Percentiles rank a stretch among this genome's conserved stretches.
Conservation (phyloP, 2,888 invertebrate species). For the Elmis aenea region DNA sequence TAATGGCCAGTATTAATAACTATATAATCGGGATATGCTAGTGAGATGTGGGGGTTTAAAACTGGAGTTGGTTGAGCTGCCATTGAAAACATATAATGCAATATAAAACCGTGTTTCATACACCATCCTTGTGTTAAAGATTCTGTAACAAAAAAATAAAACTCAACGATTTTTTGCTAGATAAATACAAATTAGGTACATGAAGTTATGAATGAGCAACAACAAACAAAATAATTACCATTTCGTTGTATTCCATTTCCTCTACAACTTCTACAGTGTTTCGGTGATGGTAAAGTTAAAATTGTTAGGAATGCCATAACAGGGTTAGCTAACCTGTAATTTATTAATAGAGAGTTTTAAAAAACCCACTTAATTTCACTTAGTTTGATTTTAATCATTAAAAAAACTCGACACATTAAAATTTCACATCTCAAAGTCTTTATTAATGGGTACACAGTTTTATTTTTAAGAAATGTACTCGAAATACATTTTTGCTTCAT, state of each 20-base stretch:
- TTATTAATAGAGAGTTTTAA: too few relatives aligned
- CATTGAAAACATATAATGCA: constrained; percentile 88
- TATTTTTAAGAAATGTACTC: too few relatives aligned
- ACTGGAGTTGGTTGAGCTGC: constrained; percentile 71
- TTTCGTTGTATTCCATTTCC: constrained; percentile 27
- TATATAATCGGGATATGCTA: constrained; percentile 44
- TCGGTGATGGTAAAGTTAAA: constrained; percentile 61
- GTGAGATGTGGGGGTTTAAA: constrained; percentile 42
- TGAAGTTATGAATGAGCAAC: too few relatives aligned
- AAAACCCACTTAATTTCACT: too few relatives aligned
- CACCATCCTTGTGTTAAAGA: constrained; percentile 52
- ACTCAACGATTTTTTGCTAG: too few relatives aligned
- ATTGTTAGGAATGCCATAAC: constrained; percentile 60
- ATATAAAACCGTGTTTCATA: constrained; percentile 82
- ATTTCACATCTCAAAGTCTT: too few relatives aligned
- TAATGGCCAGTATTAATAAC: constrained; percentile 47
- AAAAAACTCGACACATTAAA: too few relatives aligned
- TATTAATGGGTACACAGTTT: too few relatives aligned
- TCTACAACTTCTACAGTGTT: constrained; percentile 54
- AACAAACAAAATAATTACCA: too few relatives aligned
- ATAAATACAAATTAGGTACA: too few relatives aligned
- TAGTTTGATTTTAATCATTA: too few relatives aligned
- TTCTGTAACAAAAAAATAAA: constrained; percentile 18
- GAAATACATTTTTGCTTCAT: too few relatives aligned
- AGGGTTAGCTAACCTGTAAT: constrained; percentile 39